Base-by-base conservation (phyloP, 2,797 vertebrate species). In the Pseudotriccus pelzelni region DNA sequence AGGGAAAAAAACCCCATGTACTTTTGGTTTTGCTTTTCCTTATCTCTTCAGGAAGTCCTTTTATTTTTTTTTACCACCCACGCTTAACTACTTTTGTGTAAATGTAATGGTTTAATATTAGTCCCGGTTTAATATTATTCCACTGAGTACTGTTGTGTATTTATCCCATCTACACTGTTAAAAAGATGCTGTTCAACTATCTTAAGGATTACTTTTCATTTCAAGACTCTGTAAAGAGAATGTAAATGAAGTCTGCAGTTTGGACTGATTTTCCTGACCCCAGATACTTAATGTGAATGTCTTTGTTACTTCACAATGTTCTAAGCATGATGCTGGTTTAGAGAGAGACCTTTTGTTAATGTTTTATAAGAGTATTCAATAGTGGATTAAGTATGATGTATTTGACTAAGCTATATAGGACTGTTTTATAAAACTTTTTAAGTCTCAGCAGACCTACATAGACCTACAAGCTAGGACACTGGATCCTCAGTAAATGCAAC, bases 31-130 rank as follows among this genome's bases (percentile, higher is more conserved):
- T 64, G 36, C 20, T 79, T 92, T 84, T 84, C 43, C 46, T 87
- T 81, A 64, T 86, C 78, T 94, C 74, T 85, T 78, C 59, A 90
- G 82, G 79, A 95, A 94, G 79, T 82, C 50, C 27, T 14, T 47
- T 52, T 91, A 90, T 83, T 3, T 14, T 55, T 50, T 89, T 81
- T 90, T 77, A 4, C 44, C 47, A 60, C 72, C 73, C 64, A 72
- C 9, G 1, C 58, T 74, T 68, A 91, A 52, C 63, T 95, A 34
- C 47, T 94, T 94, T 36, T 59, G 39, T 79, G 41, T 81, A 52
- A 92, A 78, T 86, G 21, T 59, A 91, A 63, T 93, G 37, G 64
- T 85, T 94, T 78, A 63, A 43, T 88, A 78, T 73, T 88, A 73
- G 73, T 86, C 62, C 39, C 15, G 6, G 30, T 44, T 64, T 44